A percentile compares a stretch with the other conserved stretches of the same genome.
Conservation (phyloP, 2,888 invertebrate genomes). For the Dynastes hyllus region DNA sequence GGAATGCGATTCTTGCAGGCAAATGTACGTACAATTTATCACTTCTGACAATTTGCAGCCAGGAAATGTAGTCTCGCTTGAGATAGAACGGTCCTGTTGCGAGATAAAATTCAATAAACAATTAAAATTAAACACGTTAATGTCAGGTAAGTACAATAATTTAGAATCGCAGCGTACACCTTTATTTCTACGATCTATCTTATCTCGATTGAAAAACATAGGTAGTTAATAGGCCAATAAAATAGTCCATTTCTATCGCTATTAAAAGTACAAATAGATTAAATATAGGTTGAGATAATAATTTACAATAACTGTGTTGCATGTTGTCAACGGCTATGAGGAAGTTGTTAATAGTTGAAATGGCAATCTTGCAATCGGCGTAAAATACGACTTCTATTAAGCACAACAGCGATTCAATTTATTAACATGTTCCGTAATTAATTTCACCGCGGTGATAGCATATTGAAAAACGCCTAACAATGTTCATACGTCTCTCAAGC, state of each 20-base stretch:
- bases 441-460: constrained; percentile 17
- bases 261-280: constrained; percentile 14
- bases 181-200: constrained; percentile 10
- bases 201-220: constrained; percentile 8
- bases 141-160: neutral
- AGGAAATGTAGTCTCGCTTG: too few relatives aligned
- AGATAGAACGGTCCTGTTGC: too few relatives aligned
- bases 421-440: constrained; percentile 38
- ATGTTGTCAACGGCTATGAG: constrained; percentile 38
- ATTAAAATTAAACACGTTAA: too few relatives aligned
- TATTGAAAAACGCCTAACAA: constrained; percentile 5
- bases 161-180: constrained; percentile 1
- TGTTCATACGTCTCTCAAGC: constrained; percentile 3
- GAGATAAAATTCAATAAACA: too few relatives aligned
- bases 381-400: constrained; percentile 36
- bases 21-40: too few relatives aligned
- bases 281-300: constrained; percentile 20
- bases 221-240: constrained; percentile 9
- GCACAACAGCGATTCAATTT: constrained; percentile 40
- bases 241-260: constrained; percentile 1
- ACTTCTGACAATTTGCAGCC: too few relatives aligned
- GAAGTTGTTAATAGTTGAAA: constrained; percentile 41
- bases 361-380: constrained; percentile 41
- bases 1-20: too few relatives aligned
- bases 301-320: constrained; percentile 33